Base-by-base conservation (phyloP, 2,888 invertebrate species). In the Luperina testacea region DNA sequence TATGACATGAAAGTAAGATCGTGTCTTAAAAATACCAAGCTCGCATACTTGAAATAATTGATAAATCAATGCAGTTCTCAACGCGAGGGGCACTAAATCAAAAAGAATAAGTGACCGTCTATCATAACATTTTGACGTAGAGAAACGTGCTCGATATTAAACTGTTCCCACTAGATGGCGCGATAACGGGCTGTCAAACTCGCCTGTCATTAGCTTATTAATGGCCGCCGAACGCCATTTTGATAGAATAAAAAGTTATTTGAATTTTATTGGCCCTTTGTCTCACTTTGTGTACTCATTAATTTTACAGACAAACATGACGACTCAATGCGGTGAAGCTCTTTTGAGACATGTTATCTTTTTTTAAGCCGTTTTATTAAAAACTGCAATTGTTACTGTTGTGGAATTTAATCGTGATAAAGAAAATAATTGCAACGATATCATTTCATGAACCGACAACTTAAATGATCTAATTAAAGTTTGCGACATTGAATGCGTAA, bases 1-100 rank as follows among this genome's bases (percentile, higher is more conserved):
- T 92, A 93, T 94, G 96, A 96, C 96, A 96, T 95, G 96, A 96
- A 95, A 96, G 95, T 95, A 95, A 96, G 95, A 95, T 95, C 95
- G 93, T 95, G 95, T 92, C 91, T 95, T 92, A 92, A 95, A 94
- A 95, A 96, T 96, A 95, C 96, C 96, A 94, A 87, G 92, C 94
- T 93, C 93, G 93, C 94, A 96, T 96, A 92, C 95, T 92, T 94
- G 82, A 93, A 95, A 96, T 96, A 93, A 96, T 96, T 97, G 96
- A 97, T 97, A 96, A 95, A 97, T 96, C 96, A 97, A 95, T 96
- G 95, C 95, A 95, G 93, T 93, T 94, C 94, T 92, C 94, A 90
- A 93, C 92, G 91, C 93, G 92, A 94, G 95, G 92, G 93, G 93
- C 93, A 96, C 95, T 97, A 96, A 96, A 97, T 97, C 96, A 97